phyloP scores from a whole-genome alignment of 2,888 invertebrate genomes.

The Drosophila recens region DNA sequence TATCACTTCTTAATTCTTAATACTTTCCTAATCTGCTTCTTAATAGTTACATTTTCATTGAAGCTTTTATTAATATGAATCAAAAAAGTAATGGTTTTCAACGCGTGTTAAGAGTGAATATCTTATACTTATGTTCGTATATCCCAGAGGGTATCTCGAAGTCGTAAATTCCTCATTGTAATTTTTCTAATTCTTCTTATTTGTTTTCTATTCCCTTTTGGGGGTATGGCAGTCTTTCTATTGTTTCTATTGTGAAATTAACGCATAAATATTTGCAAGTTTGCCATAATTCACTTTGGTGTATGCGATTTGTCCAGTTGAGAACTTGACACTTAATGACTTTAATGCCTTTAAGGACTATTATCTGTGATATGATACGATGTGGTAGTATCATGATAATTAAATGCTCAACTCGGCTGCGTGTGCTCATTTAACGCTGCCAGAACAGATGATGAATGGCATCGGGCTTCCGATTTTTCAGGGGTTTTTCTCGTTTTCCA shows the following conservation, averaged over 20 bases:
- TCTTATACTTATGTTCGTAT: too few relatives aligned
- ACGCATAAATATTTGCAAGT: slow-evolving; percentile 41
- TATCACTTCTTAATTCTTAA: too few relatives aligned
- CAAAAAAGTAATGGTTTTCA: too few relatives aligned
- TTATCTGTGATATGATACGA: slow-evolving; percentile 42
- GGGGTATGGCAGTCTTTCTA: slow-evolving; percentile 27
- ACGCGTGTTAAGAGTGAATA: too few relatives aligned
- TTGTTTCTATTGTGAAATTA: slow-evolving; percentile 41
- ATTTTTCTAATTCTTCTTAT: slow-evolving; percentile 13
- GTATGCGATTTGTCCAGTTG: slow-evolving; percentile 57
- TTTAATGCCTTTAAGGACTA: slow-evolving; percentile 63
- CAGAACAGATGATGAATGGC: slow-evolving; percentile 68
- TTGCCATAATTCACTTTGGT: slow-evolving; percentile 54
- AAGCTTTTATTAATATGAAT: too few relatives aligned
- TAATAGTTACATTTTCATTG: too few relatives aligned
- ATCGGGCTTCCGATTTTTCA: slow-evolving; percentile 51
- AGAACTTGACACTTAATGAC: slow-evolving; percentile 44
- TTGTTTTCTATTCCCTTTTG: slow-evolving; percentile 29
- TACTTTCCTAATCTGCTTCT: too few relatives aligned
- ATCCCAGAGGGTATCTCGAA: slow-evolving; percentile 4
- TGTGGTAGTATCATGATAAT: slow-evolving; percentile 52
- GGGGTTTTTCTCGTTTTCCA: slow-evolving; percentile 52
- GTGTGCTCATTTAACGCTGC: slow-evolving; percentile 56
- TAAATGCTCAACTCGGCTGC: slow-evolving; percentile 67
- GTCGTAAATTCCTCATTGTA: not conserved